Percentiles rank a stretch among this genome's conserved stretches.
Conservation (phyloP, 2,113 vertebrate species). For the Myrmophylax atrothorax region DNA sequence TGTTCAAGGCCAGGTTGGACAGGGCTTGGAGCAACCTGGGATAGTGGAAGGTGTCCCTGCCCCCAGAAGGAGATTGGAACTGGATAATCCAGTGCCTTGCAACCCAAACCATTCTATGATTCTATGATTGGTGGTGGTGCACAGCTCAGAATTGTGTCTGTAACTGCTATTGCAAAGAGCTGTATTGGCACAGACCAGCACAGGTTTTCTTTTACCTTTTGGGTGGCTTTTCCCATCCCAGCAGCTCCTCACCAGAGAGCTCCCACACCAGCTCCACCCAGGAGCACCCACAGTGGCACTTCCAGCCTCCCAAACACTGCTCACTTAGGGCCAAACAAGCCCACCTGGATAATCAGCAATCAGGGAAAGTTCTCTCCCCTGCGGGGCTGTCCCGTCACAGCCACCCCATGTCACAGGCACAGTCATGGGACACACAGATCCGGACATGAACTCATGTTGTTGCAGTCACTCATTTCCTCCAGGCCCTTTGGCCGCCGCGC, state of each 20-base stretch:
- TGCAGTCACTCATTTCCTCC: conserved; percentile 2
- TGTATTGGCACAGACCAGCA: background rate
- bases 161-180: accelerated
- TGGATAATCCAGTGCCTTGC: accelerated
- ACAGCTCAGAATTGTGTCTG: background rate
- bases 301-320: background rate
- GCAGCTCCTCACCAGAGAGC: background rate
- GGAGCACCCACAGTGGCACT: background rate
- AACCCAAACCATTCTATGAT: background rate
- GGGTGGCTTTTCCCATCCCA: background rate
- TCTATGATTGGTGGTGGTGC: too few species aligned
- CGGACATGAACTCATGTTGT: conserved; percentile 54
- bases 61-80: background rate
- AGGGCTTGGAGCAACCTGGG: background rate
- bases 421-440: background rate
- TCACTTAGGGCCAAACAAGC: accelerated
- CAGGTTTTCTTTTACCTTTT: background rate
- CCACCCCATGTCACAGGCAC: accelerated
- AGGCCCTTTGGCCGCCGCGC: accelerated
- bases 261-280: background rate
- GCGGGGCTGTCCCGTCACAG: background rate
- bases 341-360: background rate
- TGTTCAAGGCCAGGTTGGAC: background rate
- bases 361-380: background rate
- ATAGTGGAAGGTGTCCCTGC: background rate